These are phyloP conservation scores for Marasmarcha lunaedactyla DNA, from an alignment of 2,888 invertebrate species.

Conservation along the genomic window DNA sequence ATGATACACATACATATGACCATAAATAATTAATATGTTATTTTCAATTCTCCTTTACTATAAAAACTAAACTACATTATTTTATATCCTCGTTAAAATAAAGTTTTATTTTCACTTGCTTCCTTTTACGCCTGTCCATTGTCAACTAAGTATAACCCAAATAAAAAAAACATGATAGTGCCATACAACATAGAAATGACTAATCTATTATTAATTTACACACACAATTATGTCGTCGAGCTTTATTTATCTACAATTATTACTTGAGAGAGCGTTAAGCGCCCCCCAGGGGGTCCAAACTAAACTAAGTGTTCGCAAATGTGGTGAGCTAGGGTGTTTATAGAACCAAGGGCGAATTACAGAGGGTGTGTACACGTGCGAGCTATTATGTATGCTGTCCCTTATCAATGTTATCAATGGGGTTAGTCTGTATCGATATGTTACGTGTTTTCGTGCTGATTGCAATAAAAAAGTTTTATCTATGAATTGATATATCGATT, in stretches of 20 bases:
- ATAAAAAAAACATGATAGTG: too few species aligned
- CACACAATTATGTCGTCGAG: constrained; percentile 24
- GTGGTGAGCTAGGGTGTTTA: constrained; percentile 19
- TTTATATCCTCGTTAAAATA: too few species aligned
- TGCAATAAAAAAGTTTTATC: too few species aligned
- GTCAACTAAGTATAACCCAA: too few species aligned
- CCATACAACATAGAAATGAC: constrained; percentile 9
- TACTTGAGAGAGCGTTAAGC: constrained; percentile 29
- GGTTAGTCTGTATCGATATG: constrained; percentile 40
- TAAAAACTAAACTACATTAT: too few species aligned
- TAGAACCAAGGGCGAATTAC: constrained; percentile 16
- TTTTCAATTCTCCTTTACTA: too few species aligned
- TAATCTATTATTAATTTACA: constrained; percentile 25
- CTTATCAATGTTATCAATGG: constrained; percentile 31
- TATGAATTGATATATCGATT: too few species aligned
- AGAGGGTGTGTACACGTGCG: constrained; percentile 42
- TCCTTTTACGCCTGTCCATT: too few species aligned
- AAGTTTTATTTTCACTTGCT: too few species aligned
- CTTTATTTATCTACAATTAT: constrained; percentile 60
- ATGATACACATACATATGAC: too few species aligned
- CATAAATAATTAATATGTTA: too few species aligned
- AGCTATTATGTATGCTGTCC: constrained; percentile 42
- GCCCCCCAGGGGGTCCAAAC: constrained; percentile 25
- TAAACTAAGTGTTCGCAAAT: constrained; percentile 41
- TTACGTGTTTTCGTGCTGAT: constrained; percentile 35